A percentile compares a stretch with the other conserved stretches of the same genome.
phyloP scores from a whole-genome alignment of 2,113 vertebrate species.

The Parotia lawesii region DNA sequence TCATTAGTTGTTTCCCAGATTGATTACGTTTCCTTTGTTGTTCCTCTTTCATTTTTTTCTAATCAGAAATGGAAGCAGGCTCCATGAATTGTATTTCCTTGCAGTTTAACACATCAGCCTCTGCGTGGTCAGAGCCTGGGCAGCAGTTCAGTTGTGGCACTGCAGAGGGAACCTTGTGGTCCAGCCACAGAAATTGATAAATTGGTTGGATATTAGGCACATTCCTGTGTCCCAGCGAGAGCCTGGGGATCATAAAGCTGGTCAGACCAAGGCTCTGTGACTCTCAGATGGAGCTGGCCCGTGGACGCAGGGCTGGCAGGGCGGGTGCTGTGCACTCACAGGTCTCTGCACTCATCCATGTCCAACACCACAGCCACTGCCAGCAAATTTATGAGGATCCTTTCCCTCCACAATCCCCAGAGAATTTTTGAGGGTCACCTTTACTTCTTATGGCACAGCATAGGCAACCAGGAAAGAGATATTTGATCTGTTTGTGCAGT shows the following conservation, averaged over 20 bases:
- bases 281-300: background rate
- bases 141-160: background rate
- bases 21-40: background rate
- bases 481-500: background rate
- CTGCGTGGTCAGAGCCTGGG: background rate
- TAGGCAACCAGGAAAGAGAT: background rate
- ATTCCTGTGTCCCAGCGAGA: background rate
- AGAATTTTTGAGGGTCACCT: background rate
- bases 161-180: background rate
- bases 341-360: background rate
- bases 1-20: background rate
- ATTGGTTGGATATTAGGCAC: background rate
- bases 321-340: accelerated
- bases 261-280: background rate
- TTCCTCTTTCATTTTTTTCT: background rate
- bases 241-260: background rate
- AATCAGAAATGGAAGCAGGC: background rate
- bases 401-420: background rate
- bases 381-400: background rate
- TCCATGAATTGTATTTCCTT: background rate
- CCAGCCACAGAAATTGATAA: background rate
- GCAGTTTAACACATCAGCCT: background rate
- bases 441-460: background rate
- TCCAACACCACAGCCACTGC: background rate
- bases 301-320: background rate